Percentiles rank a stretch among this genome's conserved stretches.
Evolutionary conservation across 1,140 invertebrate genomes (phyloP).

Genomic region (Cyclina sinensis): DNA sequence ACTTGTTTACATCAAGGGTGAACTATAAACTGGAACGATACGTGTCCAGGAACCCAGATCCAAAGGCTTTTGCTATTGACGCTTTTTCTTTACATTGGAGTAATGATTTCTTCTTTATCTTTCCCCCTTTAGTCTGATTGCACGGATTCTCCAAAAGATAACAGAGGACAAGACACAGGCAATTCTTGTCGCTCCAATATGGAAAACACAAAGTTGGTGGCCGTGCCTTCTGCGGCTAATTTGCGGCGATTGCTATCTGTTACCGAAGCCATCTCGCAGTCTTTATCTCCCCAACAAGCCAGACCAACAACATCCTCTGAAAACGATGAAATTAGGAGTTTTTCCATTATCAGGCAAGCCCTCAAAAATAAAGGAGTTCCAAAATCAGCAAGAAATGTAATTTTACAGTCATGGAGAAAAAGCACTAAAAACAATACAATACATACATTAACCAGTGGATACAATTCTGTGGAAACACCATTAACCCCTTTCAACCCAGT

Average conservation of each 20-base stretch:
- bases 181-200: too few species aligned
- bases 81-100: too few species aligned
- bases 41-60: too few species aligned
- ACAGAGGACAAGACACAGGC: not conserved
- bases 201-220: not conserved
- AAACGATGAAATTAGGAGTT: slow-evolving; percentile 14
- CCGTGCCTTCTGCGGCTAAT: slow-evolving; percentile 10
- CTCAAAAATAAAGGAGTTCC: slow-evolving; percentile 48
- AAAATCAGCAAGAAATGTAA: slow-evolving; percentile 50
- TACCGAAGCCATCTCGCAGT: not conserved
- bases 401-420: slow-evolving; percentile 63
- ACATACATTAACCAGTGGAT: slow-evolving; percentile 57
- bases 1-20: too few species aligned
- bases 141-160: too few species aligned
- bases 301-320: not conserved
- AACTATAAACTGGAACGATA: too few species aligned
- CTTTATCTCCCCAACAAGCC: not conserved
- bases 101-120: too few species aligned
- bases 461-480: slow-evolving; percentile 56
- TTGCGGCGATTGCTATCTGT: not conserved
- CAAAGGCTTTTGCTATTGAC: too few species aligned
- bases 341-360: slow-evolving; percentile 41
- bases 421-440: slow-evolving; percentile 56
- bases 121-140: not conserved
- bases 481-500: slow-evolving; percentile 57